Conservation (phyloP, 1,140 invertebrate genomes). For the Drosophila sulfurigaster region DNA sequence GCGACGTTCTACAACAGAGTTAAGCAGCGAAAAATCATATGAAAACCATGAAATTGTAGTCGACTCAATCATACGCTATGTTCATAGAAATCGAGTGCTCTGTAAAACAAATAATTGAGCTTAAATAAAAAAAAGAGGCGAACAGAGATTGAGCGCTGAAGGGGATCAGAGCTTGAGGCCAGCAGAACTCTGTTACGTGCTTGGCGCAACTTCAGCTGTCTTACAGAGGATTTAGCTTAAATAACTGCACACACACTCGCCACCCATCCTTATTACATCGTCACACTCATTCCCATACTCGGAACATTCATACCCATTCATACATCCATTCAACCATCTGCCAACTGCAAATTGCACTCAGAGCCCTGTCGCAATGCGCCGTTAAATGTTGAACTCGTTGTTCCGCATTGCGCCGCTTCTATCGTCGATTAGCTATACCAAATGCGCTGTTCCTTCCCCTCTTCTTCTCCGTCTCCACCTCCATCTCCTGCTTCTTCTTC, state of each 20-base stretch:
- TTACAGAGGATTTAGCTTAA: slow-evolving; percentile 67
- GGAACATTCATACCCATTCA: slow-evolving; percentile 8
- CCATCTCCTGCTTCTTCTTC: neutral
- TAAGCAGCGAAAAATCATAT: slow-evolving; percentile 7
- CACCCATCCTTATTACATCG: neutral
- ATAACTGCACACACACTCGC: slow-evolving; percentile 54
- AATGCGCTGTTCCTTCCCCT: slow-evolving; percentile 10
- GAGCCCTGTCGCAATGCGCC: slow-evolving; percentile 40
- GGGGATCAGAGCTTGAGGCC: neutral
- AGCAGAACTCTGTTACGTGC: slow-evolving; percentile 52
- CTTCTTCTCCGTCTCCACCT: neutral
- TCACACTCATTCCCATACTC: neutral
- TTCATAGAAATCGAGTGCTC: slow-evolving; percentile 47
- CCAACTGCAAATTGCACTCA: slow-evolving; percentile 24
- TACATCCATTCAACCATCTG: slow-evolving; percentile 4
- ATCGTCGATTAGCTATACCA: slow-evolving; percentile 28
- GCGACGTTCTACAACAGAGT: slow-evolving; percentile 86
- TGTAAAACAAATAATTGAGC: slow-evolving; percentile 49
- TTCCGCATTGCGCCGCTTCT: slow-evolving; percentile 16
- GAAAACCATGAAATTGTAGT: slow-evolving; percentile 39
- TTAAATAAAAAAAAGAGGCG: slow-evolving; percentile 42
- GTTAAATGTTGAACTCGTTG: slow-evolving; percentile 17
- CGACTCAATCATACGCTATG: slow-evolving; percentile 22
- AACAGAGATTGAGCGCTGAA: neutral
- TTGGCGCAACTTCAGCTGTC: slow-evolving; percentile 52